Percentiles rank a stretch among this genome's conserved stretches.
Conservation (phyloP, 2,113 vertebrate genomes). For the Campylomormyrus numenius region DNA sequence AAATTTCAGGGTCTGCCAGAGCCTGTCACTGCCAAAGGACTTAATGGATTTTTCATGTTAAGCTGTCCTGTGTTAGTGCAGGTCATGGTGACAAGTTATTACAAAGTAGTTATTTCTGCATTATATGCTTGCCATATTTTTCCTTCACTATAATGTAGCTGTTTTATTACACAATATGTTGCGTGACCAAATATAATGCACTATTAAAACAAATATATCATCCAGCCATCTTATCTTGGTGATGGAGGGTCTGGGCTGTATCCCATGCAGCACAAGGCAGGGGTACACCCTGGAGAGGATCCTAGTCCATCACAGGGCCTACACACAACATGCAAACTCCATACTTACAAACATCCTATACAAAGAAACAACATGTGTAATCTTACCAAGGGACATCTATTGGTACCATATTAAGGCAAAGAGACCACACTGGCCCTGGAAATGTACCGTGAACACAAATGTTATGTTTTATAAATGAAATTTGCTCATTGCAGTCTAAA, state of each 20-base stretch:
- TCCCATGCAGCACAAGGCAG: neutral
- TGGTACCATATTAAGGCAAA: neutral
- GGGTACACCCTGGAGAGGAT: neutral
- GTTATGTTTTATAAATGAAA: neutral
- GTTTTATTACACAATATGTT: neutral
- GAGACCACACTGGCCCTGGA: neutral
- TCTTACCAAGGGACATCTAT: neutral
- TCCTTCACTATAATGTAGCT: neutral
- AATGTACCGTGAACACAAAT: neutral
- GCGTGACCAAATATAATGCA: neutral
- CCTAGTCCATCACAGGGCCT: neutral
- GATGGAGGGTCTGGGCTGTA: neutral
- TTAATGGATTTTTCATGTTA: neutral
- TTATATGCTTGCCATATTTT: neutral
- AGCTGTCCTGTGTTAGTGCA: neutral
- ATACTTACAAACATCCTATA: neutral
- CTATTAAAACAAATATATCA: neutral
- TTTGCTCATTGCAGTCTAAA: neutral
- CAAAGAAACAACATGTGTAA: neutral
- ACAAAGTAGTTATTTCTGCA: neutral
- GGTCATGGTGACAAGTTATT: neutral
- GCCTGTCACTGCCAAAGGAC: neutral
- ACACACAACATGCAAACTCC: neutral
- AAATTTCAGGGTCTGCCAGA: neutral
- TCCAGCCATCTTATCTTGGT: neutral